phyloP scores from a whole-genome alignment of 2,888 invertebrate genomes.

The Melinopterus prodromus region DNA sequence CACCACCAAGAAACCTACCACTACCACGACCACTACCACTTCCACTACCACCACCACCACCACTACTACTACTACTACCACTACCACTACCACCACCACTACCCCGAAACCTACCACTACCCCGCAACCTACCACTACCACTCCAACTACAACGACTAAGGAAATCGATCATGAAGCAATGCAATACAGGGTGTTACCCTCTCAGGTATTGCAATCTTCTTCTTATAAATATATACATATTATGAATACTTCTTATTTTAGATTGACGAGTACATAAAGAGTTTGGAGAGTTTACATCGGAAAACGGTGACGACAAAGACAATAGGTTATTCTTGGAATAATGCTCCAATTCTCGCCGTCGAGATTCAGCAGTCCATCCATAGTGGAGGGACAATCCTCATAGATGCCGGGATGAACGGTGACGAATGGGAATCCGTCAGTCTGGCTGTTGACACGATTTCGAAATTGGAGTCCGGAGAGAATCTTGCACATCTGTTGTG shows the following conservation, averaged over 20 bases:
- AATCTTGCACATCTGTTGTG: constrained; percentile 24
- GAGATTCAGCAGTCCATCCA: constrained; percentile 24
- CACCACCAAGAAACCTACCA: too few relatives aligned
- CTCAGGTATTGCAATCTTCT: too few relatives aligned
- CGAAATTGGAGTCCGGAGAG: constrained; percentile 20
- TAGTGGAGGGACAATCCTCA: constrained; percentile 27
- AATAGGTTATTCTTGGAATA: constrained; percentile 30
- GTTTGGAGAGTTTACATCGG: not conserved
- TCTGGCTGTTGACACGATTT: constrained; percentile 23
- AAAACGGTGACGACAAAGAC: constrained; percentile 27
- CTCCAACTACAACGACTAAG: too few relatives aligned
- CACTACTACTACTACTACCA: too few relatives aligned
- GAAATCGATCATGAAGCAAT: too few relatives aligned
- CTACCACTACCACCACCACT: too few relatives aligned
- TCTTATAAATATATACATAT: not conserved
- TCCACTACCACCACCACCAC: too few relatives aligned
- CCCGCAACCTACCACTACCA: too few relatives aligned
- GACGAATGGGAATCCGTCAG: constrained; percentile 32
- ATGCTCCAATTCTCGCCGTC: constrained; percentile 22
- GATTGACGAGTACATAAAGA: not conserved
- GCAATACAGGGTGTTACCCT: too few relatives aligned
- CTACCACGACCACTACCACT: too few relatives aligned
- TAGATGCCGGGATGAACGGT: constrained; percentile 35
- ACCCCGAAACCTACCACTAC: too few relatives aligned
- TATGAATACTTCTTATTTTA: not conserved